phyloP scores from a whole-genome alignment of 2,888 invertebrate species.

The Dione juno region DNA sequence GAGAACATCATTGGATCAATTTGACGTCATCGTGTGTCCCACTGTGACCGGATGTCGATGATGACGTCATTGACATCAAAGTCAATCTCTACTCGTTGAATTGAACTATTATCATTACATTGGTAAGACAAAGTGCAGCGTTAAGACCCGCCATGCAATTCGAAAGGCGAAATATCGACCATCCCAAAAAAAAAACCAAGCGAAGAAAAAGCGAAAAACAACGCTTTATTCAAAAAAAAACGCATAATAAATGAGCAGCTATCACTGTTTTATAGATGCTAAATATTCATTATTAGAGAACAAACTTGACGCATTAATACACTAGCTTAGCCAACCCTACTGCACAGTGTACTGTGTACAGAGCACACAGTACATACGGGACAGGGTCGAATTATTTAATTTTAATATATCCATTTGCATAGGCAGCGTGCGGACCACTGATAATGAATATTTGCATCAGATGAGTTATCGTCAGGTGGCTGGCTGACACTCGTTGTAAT shows the following conservation, averaged over 20 bases:
- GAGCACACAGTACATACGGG: slow-evolving; percentile 18
- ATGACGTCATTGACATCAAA: no score
- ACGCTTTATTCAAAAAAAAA: no score
- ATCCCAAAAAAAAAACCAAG: no score
- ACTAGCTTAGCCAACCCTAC: slow-evolving; percentile 28
- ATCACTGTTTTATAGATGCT: neutral
- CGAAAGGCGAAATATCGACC: no score
- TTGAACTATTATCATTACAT: no score
- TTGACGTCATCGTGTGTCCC: no score
- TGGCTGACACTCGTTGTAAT: slow-evolving; percentile 47
- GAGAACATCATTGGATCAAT: no score
- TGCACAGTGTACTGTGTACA: neutral
- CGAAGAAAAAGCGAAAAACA: no score
- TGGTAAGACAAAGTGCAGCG: no score
- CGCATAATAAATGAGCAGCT: neutral
- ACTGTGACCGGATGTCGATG: no score
- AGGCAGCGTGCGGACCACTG: slow-evolving; percentile 65
- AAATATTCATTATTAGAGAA: neutral
- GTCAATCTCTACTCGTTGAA: no score
- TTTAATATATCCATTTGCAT: slow-evolving; percentile 81
- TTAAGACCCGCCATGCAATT: no score
- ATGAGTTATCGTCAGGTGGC: slow-evolving; percentile 72
- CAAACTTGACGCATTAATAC: neutral
- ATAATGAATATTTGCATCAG: slow-evolving; percentile 77
- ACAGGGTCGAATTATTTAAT: slow-evolving; percentile 72